phyloP scores from a whole-genome alignment of 1,140 invertebrate genomes.

The Euura saliciscinereae region DNA sequence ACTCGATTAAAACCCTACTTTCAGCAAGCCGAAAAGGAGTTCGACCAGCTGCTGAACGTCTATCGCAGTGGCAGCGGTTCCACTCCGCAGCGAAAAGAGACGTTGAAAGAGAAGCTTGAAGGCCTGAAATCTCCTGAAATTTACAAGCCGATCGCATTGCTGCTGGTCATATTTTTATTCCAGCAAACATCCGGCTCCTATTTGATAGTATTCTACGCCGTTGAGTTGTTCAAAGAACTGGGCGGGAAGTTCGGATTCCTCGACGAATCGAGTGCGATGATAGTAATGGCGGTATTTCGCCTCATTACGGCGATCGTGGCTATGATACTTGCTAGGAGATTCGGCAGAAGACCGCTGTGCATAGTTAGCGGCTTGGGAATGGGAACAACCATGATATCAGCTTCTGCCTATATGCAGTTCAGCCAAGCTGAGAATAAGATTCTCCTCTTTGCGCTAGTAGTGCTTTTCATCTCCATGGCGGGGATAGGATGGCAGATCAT shows the following conservation, averaged over 20 bases:
- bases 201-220: slow-evolving; percentile 73
- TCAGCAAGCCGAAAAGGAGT: neutral
- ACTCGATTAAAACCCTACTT: neutral
- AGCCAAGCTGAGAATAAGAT: slow-evolving; percentile 33
- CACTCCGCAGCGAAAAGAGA: slow-evolving; percentile 12
- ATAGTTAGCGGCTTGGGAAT: slow-evolving; percentile 64
- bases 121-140: slow-evolving; percentile 39
- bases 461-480: slow-evolving; percentile 62
- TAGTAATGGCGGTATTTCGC: slow-evolving; percentile 60
- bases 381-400: slow-evolving; percentile 61
- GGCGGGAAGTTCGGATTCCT: slow-evolving; percentile 53
- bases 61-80: neutral
- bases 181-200: slow-evolving; percentile 68
- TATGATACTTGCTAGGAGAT: slow-evolving; percentile 59
- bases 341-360: slow-evolving; percentile 59
- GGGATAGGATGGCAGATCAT: slow-evolving; percentile 64
- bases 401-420: slow-evolving; percentile 57
- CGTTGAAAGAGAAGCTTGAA: slow-evolving; percentile 26
- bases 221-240: slow-evolving; percentile 62
- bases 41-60: neutral
- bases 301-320: slow-evolving; percentile 61
- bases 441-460: slow-evolving; percentile 50
- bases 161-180: slow-evolving; percentile 60
- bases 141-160: slow-evolving; percentile 61
- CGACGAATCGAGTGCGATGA: slow-evolving; percentile 56